Evolutionary conservation across 2,888 invertebrate species (phyloP), one percentile per base, ranked within the genome.

Genomic region (Trissolcus japonicus): DNA sequence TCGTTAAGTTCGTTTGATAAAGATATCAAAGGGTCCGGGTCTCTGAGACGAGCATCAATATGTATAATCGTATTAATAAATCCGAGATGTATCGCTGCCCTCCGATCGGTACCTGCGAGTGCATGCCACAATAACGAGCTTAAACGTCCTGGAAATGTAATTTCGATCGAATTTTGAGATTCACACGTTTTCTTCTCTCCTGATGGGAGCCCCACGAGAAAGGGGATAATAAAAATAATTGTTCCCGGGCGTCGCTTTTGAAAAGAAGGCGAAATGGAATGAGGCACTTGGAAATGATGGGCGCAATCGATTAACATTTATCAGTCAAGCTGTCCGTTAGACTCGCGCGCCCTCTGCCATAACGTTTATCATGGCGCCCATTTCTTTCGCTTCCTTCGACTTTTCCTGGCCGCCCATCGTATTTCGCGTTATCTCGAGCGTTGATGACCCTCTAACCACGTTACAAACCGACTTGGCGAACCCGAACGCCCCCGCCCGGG

Each of bases 361-460:
- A 78, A 78, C 73, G 69, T 80, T 80, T 76, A 79, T 80, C 76
- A 74, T 62, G 62, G 66, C 48, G 54, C 61, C 65, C 69, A 66
- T 78, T 75, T 76, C 77, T 76, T 77, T 80, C 65, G 57, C 66
- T 72, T 65, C 81, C 69, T 76, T 79, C 80, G 75, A 73, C 79
- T 76, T 55, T 67, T 60, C 71, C 63, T 66, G 68, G 79, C 60
- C 40, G 62, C 71, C 50, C 40, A 63, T 77, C 77, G 69, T 75
- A 65, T 78, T 73, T 77, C 53, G 75, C 67, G 76, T 82, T 83
- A 82, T 82, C 83, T 81, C 81, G 75, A 78, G 76, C 79, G 81
- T 81, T 83, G 82, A 83, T 82, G 83, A 83, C 80, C 81, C 80
- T 82, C 80, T 83, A 83, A 82, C 83, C 82, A 81, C 78, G 83